Evolutionary conservation across 2,797 vertebrate species (phyloP), one percentile per base, ranked within the genome.

Genomic region (Thalassophryne amazonica): DNA sequence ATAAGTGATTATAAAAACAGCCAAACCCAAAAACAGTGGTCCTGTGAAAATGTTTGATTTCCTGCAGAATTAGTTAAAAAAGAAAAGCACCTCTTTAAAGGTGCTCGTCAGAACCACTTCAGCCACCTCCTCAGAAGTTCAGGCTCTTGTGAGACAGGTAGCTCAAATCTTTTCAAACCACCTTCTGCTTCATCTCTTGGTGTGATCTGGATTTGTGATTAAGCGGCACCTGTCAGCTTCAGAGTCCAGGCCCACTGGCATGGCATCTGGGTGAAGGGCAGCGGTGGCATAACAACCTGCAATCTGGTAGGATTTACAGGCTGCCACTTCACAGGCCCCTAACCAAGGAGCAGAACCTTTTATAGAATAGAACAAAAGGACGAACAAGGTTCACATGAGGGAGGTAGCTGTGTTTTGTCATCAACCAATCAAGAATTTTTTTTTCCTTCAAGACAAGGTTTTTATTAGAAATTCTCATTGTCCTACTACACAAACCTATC

Each of bases 231-330:
- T 0, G 75, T 93, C 61, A 99, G 76, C 39, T 53, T 87, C 35
- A 99, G 83, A 2, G 91, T 84, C 95, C 97, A 99, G 60, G 86
- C 96, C 96, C 96, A 98, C 42, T 87, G 87, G 64, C 92, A 91
- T 2, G 90, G 90, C 86, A 91, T 87, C 81, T 89, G 72, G 41
- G 22, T 66, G 63, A 80, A 33, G 60, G 79, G 55, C 49, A 96
- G 68, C 2, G 30, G 71, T 11, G 96, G 94, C 59, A 95, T 74
- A 49, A 80, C 11, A 13, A 96, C 85, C 11, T 25, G 0, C 2
- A 98, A 81, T 50, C 95, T 96, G 0, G 47, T 58, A n/a, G 91
- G 84, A 53, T 77, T 84, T 17, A 76, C 21, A 1, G 90, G 51
- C 47, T 66, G 47, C 95, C 95, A 99, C 7, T 78, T 71, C 75